Percentiles rank a stretch among this genome's conserved stretches.
These are phyloP conservation scores for Phoenicopterus ruber DNA, from an alignment of 2,113 vertebrate genomes.

Conservation along the genomic window DNA sequence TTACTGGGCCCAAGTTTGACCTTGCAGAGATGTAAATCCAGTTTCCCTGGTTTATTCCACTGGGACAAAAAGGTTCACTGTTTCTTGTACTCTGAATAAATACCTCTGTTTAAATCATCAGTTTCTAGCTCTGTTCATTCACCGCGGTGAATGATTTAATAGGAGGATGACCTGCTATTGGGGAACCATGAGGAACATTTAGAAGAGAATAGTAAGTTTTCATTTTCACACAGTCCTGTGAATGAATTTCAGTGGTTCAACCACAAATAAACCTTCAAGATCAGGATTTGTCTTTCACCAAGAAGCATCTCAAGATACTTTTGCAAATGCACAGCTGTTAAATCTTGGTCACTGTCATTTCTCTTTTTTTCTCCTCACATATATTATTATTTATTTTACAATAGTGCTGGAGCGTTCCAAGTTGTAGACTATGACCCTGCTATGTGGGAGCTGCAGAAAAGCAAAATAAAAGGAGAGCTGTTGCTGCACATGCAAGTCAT, in stretches of 20 bases:
- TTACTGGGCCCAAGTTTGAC: neutral
- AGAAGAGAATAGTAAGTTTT: neutral
- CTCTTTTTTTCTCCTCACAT: neutral
- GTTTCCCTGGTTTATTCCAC: neutral
- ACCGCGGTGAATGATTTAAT: neutral
- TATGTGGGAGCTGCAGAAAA: neutral
- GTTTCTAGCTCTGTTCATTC: neutral
- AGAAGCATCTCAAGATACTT: neutral
- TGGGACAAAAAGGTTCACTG: neutral
- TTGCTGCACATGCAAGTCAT: neutral
- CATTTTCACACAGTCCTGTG: neutral
- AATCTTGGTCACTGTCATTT: neutral
- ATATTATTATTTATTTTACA: neutral
- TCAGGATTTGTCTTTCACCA: neutral
- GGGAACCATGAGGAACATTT: neutral
- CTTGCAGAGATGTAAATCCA: neutral
- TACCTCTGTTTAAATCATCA: neutral
- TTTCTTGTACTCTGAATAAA: neutral
- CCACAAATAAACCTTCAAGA: neutral
- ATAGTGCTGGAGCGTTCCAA: neutral
- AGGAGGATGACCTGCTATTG: neutral
- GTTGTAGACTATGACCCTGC: neutral
- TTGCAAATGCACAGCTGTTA: neutral
- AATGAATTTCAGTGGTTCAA: neutral
- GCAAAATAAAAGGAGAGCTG: neutral